Percentiles rank a stretch among this genome's conserved stretches.
Conservation (phyloP, 2,113 vertebrate genomes). For the Marmota monax region DNA sequence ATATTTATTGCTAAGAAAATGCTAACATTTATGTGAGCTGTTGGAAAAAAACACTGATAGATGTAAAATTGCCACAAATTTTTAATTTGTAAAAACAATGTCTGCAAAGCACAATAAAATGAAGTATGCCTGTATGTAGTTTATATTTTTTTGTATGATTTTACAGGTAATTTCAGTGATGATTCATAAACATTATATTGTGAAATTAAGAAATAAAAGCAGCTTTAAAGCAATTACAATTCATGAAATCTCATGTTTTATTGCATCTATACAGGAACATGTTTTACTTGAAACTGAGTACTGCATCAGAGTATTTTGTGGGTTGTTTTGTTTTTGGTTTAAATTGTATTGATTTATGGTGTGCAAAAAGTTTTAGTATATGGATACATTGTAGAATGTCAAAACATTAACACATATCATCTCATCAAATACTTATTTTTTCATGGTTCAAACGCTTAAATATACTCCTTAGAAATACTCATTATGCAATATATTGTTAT, state of each 20-base stretch:
- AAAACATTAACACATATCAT: too few relatives aligned
- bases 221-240: not conserved
- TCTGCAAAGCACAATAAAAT: too few relatives aligned
- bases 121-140: too few relatives aligned
- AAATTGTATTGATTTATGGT: not conserved
- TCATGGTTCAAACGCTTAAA: not conserved
- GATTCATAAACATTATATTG: not conserved
- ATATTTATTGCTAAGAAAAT: too few relatives aligned
- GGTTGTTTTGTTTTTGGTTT: not conserved
- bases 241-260: not conserved
- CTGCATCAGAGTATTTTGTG: not conserved
- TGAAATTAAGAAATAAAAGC: not conserved
- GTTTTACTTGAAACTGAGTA: not conserved
- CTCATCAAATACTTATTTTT: too few relatives aligned
- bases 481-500: not conserved
- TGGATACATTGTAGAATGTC: too few relatives aligned
- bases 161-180: not conserved
- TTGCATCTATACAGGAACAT: not conserved
- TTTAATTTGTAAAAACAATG: too few relatives aligned
- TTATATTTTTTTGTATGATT: not conserved
- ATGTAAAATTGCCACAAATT: too few relatives aligned
- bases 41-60: too few relatives aligned
- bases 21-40: too few relatives aligned
- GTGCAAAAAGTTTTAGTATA: not conserved
- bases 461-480: not conserved